Base-by-base conservation (phyloP, 2,113 vertebrate species). In the Pantherophis guttatus region DNA sequence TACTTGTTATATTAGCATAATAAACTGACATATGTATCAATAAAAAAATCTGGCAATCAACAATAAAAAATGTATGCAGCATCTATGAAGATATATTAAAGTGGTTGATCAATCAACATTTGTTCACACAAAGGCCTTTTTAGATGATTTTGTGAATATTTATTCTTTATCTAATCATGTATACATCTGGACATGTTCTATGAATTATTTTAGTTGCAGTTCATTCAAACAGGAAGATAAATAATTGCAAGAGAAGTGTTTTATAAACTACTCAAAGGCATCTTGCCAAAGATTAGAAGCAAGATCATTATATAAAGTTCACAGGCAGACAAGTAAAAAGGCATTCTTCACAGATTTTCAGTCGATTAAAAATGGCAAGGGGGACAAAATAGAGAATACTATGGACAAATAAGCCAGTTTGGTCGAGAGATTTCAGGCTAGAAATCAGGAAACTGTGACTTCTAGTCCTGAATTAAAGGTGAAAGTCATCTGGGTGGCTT, bases 111-210 rank as follows among this genome's bases (percentile, higher is more conserved):
- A n/a, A 90, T 87, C 48, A 26, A 0, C 24, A 39, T 58, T 50
- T 90, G 33, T 92, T 33, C 86, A 92, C 91, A 94, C 24, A 88
- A 1, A 91, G 29, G 70, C 1, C 0, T 0, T 91, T 65, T 50
- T 90, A 26, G 5, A 92, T 91, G 8, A 86, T 91, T 90, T 54
- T 94, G 55, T 94, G 23, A 90, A 53, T 90, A 86, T 94, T 95
- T 93, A 95, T 92, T 10, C 0, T 0, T 87, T 12, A 91, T 90
- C 52, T 93, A 8, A 70, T 10, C 9, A 50, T 92, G 23, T 91
- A 1, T 88, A 70, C 29, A 81, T 81, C 33, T 81, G 70, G 70
- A 39, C 7, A 81, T 81, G 33, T 81, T 81, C 62, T 59, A 15
- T 24, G 94, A 90, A 93, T 88, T 93, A 0, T 5, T 89, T 24